phyloP scores from a whole-genome alignment of 2,113 vertebrate species.

The Archocentrus centrarchus region DNA sequence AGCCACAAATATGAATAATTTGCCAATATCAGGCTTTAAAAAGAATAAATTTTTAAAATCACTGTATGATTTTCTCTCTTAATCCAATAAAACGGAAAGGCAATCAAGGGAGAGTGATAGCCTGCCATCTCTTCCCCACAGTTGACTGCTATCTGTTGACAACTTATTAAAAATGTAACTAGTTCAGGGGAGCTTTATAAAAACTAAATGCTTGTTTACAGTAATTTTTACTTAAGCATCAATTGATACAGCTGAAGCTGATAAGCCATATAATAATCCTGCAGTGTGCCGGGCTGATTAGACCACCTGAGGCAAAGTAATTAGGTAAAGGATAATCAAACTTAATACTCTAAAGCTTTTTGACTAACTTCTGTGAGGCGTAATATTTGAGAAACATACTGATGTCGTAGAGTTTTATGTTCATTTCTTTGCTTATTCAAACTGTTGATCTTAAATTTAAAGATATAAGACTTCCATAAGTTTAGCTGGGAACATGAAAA shows the following conservation, averaged over 20 bases:
- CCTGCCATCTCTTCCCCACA: too few relatives aligned
- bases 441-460: neutral
- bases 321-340: slow-evolving; percentile 62
- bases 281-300: slow-evolving; percentile 54
- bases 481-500: neutral
- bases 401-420: slow-evolving; percentile 1
- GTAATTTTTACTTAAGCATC: slow-evolving; percentile 58
- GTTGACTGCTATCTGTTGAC: neutral
- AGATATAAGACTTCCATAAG: neutral
- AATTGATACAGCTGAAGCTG: slow-evolving; percentile 51
- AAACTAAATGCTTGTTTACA: slow-evolving; percentile 59
- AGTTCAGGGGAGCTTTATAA: slow-evolving; percentile 28
- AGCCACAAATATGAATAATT: slow-evolving; percentile 11
- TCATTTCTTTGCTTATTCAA: slow-evolving; percentile 11
- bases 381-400: slow-evolving; percentile 21
- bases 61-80: neutral
- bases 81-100: neutral
- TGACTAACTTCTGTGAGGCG: slow-evolving; percentile 35
- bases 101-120: neutral
- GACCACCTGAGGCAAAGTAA: slow-evolving; percentile 61
- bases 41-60: neutral
- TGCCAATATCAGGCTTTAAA: slow-evolving; percentile 18
- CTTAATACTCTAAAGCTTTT: slow-evolving; percentile 51
- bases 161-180: slow-evolving; percentile 35
- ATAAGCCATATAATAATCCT: slow-evolving; percentile 57